Evolutionary conservation across 2,888 invertebrate genomes (phyloP).

Genomic region (Erebia ligea): DNA sequence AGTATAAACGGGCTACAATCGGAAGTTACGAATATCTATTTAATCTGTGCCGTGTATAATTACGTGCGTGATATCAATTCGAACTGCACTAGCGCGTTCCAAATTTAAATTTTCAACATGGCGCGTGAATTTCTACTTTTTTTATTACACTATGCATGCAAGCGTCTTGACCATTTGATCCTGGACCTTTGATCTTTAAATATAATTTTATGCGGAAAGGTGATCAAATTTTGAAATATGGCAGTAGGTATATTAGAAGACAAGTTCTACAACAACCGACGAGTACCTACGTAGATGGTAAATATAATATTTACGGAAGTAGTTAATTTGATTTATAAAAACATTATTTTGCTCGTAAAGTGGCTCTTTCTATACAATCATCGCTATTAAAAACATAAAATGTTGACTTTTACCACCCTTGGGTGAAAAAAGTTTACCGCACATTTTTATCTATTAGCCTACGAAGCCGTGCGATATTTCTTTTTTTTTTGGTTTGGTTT

Average conservation of each 20-base stretch:
- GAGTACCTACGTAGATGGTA: too few species aligned
- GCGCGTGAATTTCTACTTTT: conserved; percentile 18
- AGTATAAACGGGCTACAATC: conserved; percentile 12
- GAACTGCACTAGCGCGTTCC: conserved; percentile 28
- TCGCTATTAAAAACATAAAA: too few species aligned
- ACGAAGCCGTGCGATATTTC: too few species aligned
- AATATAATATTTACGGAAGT: too few species aligned
- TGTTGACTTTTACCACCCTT: too few species aligned
- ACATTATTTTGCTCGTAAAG: too few species aligned
- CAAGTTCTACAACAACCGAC: background rate
- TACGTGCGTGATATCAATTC: conserved; percentile 24
- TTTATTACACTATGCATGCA: conserved; percentile 7
- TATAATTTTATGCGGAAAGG: conserved; percentile 17
- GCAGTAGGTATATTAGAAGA: background rate
- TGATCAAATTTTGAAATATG: conserved; percentile 13
- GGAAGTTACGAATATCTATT: conserved; percentile 30
- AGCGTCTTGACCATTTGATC: background rate
- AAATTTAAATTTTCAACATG: conserved; percentile 26
- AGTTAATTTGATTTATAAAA: too few species aligned
- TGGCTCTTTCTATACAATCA: too few species aligned
- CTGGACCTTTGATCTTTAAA: conserved; percentile 24
- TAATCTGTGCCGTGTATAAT: conserved; percentile 30
- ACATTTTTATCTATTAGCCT: too few species aligned
- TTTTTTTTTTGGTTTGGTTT: too few species aligned
- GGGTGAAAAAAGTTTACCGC: too few species aligned